These are phyloP conservation scores for Lepidotrigona ventralis DNA, from an alignment of 1,140 invertebrate species.

Conservation along the genomic window DNA sequence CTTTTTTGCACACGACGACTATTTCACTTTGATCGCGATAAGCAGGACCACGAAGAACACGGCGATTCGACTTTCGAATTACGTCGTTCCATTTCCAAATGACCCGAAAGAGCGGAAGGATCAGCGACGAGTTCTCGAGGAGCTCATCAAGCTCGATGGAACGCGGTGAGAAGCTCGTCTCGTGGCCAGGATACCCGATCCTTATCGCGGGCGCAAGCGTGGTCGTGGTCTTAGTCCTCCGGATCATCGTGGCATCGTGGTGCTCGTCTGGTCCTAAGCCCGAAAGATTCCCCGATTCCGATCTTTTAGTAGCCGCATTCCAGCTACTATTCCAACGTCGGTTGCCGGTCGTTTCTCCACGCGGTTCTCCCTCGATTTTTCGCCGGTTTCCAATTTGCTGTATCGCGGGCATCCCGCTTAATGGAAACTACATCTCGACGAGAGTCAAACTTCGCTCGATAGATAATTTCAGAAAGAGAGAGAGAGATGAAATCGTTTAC, in stretches of 20 bases:
- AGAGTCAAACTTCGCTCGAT: not conserved
- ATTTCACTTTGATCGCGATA: no score
- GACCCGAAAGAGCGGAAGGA: not conserved
- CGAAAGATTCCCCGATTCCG: conserved; percentile 44
- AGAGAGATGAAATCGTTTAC: conserved; percentile 21
- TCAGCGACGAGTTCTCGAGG: not conserved
- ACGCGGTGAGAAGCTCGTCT: conserved; percentile 26
- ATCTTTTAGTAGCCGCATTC: not conserved
- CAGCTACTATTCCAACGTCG: not conserved
- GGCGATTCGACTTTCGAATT: not conserved
- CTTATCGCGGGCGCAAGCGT: conserved; percentile 43
- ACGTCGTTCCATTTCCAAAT: not conserved
- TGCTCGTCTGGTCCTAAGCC: conserved; percentile 50
- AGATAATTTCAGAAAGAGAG: not conserved
- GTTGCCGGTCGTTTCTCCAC: not conserved
- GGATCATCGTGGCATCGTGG: conserved; percentile 43
- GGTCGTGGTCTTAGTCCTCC: not conserved
- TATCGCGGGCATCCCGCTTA: conserved; percentile 6
- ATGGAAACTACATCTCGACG: conserved; percentile 48
- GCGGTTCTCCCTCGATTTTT: conserved; percentile 1
- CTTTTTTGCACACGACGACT: no score
- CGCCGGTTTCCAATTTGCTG: not conserved
- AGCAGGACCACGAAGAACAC: no score
- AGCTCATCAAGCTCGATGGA: not conserved
- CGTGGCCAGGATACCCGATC: conserved; percentile 24